Base-by-base conservation (phyloP, 2,113 vertebrate genomes). In the Gobius niger region DNA sequence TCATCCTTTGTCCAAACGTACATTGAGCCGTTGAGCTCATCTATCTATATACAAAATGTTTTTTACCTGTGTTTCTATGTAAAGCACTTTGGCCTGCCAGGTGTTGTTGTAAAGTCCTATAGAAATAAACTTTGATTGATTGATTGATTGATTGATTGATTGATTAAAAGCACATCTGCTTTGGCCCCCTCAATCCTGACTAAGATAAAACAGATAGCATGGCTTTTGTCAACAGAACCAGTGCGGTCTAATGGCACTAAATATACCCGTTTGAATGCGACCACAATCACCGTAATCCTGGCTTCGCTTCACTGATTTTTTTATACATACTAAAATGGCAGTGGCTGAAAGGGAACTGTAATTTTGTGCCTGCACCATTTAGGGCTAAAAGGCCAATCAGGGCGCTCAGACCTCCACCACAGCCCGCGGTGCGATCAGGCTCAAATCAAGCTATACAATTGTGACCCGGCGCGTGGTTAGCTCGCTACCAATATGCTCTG, bases 281-380 rank as follows among this genome's bases (percentile, higher is more conserved):
- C 44, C 44, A 50, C 47, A 50, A 50, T 50, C 11, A 15, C 15
- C 12, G 47, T 50, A 5, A 50, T 50, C 47, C 47, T 12, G 47
- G 13, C 11, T 7, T 42, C 34, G 9, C 57, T n/a, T 3, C 57
- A 9, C 57, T 42, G 7, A 57, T 57, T 57, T 57, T 57, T 34
- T 41, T 14, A 14, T 40, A 40, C 12, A 60, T 24, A 2, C 42
- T 47, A 1, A 63, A 49, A 44, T 16, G 11, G 41, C 14, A 24
- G 16, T 9, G 49, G 57, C 44, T 56, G 14, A 60, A 44, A n/a
- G 15, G 8, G 16, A 56, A 14, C 3, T 47, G 0, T 18, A 0
- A 16, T 50, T 54, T 73, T 52, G 6, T 42, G 46, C 51, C 11
- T 5, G 65, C 11, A 40, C 41, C 42, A 50, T 51, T 68, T 65